A percentile compares a stretch with the other conserved stretches of the same genome.
Evolutionary conservation across 2,113 vertebrate genomes (phyloP).

Genomic region (Lagenorhynchus albirostris): DNA sequence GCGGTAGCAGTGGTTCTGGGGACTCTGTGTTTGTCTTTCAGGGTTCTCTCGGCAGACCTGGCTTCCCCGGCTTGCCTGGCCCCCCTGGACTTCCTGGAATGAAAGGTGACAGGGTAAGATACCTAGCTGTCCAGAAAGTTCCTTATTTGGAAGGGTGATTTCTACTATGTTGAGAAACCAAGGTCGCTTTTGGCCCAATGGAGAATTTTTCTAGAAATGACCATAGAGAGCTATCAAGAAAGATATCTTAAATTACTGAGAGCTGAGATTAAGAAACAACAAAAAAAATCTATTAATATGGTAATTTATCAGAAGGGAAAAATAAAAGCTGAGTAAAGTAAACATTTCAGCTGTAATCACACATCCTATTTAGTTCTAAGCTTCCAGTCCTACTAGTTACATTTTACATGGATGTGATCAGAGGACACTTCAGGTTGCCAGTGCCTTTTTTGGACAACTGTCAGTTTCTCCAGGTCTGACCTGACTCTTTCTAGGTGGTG

Average conservation of each 20-base stretch:
- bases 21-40: conserved; percentile 77
- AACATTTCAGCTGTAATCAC: not conserved
- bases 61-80: conserved; percentile 93
- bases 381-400: not conserved
- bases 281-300: not conserved
- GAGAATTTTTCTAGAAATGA: not conserved
- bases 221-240: not conserved
- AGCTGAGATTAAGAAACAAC: not conserved
- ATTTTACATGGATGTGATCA: not conserved
- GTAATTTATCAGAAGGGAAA: not conserved
- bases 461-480: not conserved
- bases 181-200: not conserved
- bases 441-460: not conserved
- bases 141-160: not conserved
- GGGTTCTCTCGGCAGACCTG: conserved; percentile 92
- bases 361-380: not conserved
- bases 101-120: conserved; percentile 94
- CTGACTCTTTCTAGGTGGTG: not conserved
- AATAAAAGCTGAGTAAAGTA: not conserved
- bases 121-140: not conserved
- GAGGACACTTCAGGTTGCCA: not conserved
- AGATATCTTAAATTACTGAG: not conserved
- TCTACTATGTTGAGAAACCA: not conserved
- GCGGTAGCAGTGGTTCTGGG: not conserved
- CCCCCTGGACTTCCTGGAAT: conserved; percentile 90